Evolutionary conservation across 2,888 invertebrate genomes (phyloP), one percentile per base, ranked within the genome.

Genomic region (Eucriotettix oculatus): DNA sequence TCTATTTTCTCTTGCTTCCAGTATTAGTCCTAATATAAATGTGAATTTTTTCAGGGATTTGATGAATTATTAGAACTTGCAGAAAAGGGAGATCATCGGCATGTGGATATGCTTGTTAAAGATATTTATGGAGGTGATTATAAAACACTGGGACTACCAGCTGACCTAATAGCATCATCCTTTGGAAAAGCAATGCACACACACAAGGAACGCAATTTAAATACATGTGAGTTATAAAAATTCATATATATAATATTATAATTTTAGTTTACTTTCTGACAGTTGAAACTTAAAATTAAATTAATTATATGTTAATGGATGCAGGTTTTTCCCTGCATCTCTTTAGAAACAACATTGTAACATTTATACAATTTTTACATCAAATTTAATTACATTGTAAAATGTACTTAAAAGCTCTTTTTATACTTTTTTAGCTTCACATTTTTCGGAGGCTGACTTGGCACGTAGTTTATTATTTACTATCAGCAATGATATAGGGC

Each of bases 401-500:
- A 29, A 29, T 29, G 29, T 29, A 29, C 29, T 29, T 29, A 2
- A 29, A 29, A 2, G 7, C 7, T 29, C 7, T 29, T 5, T 29
- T 29, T 29, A 29, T 29, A 41, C 52, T 40, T 10, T 54, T 54
- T 5, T 56, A 62, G 61, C 55, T 42, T 29, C 56, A 14, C 56
- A 58, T 16, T 76, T 73, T 70, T 75, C 75, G 57, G 78, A 80
- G 66, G 80, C 79, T 60, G 84, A 84, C 68, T 73, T 83, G 55
- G 84, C 81, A 10, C 76, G 81, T 63, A 83, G 82, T 70, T 73
- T 85, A 52, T 69, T 85, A 54, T 77, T 82, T 66, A 79, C 81
- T 61, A 83, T 85, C 66, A 82, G 83, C 68, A 85, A 85, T 69
- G 83, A 84, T 67, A 82, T 85, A 60, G 84, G 84, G n/a, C 85